phyloP scores from a whole-genome alignment of 2,797 vertebrate species.

The Echiichthys vipera region DNA sequence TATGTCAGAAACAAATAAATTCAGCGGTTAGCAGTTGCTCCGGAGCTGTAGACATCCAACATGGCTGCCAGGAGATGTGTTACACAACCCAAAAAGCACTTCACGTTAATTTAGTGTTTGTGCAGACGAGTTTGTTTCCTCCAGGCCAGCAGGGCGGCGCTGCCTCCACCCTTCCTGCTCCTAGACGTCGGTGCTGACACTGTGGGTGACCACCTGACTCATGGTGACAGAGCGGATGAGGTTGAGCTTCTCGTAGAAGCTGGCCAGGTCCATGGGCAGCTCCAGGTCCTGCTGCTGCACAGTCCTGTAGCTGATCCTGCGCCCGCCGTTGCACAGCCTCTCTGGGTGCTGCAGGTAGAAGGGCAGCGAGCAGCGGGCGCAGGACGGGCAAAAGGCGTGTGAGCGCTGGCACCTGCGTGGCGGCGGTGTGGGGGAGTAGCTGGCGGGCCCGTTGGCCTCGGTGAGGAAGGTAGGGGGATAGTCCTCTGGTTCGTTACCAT shows the following conservation, averaged over 20 bases:
- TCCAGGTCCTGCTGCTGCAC: conserved; percentile 90
- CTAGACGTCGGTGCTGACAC: conserved; percentile 95
- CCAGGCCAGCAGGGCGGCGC: conserved; percentile 4
- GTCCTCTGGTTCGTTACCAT: conserved; percentile 50
- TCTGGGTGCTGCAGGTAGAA: conserved; percentile 91
- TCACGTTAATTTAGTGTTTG: neutral
- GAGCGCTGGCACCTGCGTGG: conserved; percentile 79
- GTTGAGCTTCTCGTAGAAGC: conserved; percentile 89
- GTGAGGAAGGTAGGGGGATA: conserved; percentile 88
- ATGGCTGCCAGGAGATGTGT: neutral
- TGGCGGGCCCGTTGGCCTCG: conserved; percentile 87
- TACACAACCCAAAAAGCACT: neutral
- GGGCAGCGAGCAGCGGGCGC: conserved; percentile 88
- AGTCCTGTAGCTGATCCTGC: conserved; percentile 87
- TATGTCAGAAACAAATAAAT: conserved; percentile 6
- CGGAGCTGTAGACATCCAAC: neutral
- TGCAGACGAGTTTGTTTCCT: conserved; percentile 4
- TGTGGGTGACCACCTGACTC: conserved; percentile 91
- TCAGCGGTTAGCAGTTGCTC: neutral
- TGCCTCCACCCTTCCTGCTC: neutral
- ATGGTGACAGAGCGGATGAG: conserved; percentile 91
- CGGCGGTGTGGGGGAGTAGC: conserved; percentile 84
- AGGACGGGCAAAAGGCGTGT: conserved; percentile 89
- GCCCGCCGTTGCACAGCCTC: conserved; percentile 88
- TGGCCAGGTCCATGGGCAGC: conserved; percentile 81